phyloP scores from a whole-genome alignment of 2,888 invertebrate genomes.

The Hecatera dysodea region DNA sequence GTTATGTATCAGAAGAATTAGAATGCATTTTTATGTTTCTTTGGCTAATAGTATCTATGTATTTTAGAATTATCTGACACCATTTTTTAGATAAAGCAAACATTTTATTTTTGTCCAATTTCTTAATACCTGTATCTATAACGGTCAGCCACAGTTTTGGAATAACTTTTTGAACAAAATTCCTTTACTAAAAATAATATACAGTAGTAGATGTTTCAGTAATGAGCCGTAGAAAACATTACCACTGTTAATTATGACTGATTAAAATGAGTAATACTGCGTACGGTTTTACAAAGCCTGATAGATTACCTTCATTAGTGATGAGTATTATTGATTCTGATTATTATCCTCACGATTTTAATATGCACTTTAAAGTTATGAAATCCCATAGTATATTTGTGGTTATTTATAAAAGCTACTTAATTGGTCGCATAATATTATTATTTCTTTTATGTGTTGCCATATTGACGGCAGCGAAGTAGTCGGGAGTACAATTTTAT shows the following conservation, averaged over 20 bases:
- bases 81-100: no score
- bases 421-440: slow-evolving; percentile 9
- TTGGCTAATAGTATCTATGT: no score
- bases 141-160: neutral
- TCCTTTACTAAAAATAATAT: neutral
- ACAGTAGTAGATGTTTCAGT: neutral
- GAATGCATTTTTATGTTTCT: no score
- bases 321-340: slow-evolving; percentile 18
- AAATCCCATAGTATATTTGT: slow-evolving; percentile 38
- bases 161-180: neutral
- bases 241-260: slow-evolving; percentile 5
- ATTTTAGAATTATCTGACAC: no score
- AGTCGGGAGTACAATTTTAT: slow-evolving; percentile 7
- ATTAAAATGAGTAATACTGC: slow-evolving; percentile 10
- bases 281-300: slow-evolving; percentile 10
- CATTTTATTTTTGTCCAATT: no score
- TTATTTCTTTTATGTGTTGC: slow-evolving; percentile 18
- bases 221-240: slow-evolving; percentile 14
- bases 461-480: neutral
- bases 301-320: slow-evolving; percentile 37
- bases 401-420: slow-evolving; percentile 5
- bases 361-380: slow-evolving; percentile 29
- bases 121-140: neutral
- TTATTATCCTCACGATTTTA: slow-evolving; percentile 24
- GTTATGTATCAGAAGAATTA: no score